phyloP scores from a whole-genome alignment of 2,888 invertebrate genomes.

The Sminthurides aquaticus region DNA sequence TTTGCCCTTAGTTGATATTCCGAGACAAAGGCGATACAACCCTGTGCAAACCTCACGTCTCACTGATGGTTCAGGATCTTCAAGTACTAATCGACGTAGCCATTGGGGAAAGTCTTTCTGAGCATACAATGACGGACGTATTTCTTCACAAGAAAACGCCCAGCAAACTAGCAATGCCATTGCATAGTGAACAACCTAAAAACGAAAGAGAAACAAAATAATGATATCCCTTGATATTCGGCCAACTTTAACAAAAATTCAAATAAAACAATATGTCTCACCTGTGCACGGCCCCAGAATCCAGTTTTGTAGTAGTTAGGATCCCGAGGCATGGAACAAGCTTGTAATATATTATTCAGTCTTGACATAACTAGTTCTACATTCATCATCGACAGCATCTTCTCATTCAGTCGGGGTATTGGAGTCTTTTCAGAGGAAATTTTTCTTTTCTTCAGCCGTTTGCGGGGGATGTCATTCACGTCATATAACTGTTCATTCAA shows the following conservation, averaged over 20 bases:
- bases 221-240: background rate
- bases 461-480: constrained; percentile 40
- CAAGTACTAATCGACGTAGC: constrained; percentile 74
- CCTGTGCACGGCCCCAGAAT: constrained; percentile 85
- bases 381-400: constrained; percentile 73
- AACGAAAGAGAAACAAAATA: constrained; percentile 11
- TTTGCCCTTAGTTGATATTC: constrained; percentile 51
- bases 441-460: constrained; percentile 46
- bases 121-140: constrained; percentile 67
- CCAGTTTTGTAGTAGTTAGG: constrained; percentile 83
- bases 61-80: constrained; percentile 86
- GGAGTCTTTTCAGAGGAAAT: constrained; percentile 57
- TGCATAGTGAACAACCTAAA: constrained; percentile 75
- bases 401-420: constrained; percentile 64
- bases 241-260: background rate
- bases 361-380: constrained; percentile 74
- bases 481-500: constrained; percentile 41
- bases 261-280: constrained; percentile 46
- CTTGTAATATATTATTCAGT: constrained; percentile 76
- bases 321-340: constrained; percentile 71
- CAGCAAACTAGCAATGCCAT: constrained; percentile 87
- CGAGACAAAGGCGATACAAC: constrained; percentile 77
- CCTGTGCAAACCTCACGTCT: constrained; percentile 86
- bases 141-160: constrained; percentile 77
- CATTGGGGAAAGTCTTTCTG: constrained; percentile 64